Conservation (phyloP, 2,113 vertebrate species). For the Mionectes macconnelli region DNA sequence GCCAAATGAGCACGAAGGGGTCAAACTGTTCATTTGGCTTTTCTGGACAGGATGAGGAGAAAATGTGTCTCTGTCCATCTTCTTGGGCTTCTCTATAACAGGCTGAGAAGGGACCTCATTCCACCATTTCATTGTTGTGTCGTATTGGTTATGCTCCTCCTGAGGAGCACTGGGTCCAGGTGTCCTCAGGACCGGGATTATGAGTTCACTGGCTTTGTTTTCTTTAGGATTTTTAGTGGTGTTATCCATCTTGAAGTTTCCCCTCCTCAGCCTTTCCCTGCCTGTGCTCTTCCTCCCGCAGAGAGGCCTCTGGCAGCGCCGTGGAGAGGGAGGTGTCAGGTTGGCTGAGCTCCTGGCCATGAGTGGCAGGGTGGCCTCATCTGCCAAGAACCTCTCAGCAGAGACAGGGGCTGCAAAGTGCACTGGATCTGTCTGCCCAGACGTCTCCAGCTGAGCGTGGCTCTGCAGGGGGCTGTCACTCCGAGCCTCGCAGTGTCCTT, state of each 20-base stretch:
- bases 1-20: not conserved
- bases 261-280: not conserved
- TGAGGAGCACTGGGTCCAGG: not conserved
- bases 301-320: not conserved
- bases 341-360: not conserved
- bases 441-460: not conserved
- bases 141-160: not conserved
- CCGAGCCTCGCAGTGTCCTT: not conserved
- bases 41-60: not conserved
- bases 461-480: slow-evolving; percentile 16
- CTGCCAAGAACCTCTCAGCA: slow-evolving; percentile 25
- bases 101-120: not conserved
- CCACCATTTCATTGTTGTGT: not conserved
- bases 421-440: not conserved
- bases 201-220: not conserved
- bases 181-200: not conserved
- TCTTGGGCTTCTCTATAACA: not conserved
- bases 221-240: not conserved
- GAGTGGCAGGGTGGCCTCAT: not conserved
- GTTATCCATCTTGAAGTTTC: not conserved
- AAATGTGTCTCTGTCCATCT: not conserved
- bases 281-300: not conserved
- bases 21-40: not conserved
- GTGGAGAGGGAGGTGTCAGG: not conserved
- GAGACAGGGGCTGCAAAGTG: not conserved